Evolutionary conservation across 1,140 invertebrate species (phyloP), one percentile per base, ranked within the genome.

Genomic region (Formica exsecta): DNA sequence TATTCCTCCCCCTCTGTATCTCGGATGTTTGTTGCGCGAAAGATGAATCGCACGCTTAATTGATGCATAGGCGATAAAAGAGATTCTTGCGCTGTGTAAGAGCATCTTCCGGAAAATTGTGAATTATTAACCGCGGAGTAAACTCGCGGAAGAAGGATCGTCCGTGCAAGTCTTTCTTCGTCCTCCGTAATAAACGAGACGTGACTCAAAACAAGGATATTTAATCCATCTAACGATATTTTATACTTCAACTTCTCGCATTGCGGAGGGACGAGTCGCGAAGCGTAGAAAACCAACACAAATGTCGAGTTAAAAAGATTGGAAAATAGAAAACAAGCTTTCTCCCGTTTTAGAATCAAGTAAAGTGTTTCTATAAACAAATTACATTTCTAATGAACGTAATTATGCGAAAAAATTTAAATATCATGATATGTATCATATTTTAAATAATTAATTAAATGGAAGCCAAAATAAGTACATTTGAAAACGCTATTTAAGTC

Each of bases 1-100:
- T 59, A 54, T 48, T 61, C 36, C 57, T 36, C 32, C 6, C 48
- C 25, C 48, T 85, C 25, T 25, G n/a, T 44, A 61, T 11, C 0
- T 81, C 38, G 54, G 44, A 38, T 85, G 25, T 79, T 64, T 68
- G 57, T 62, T n/a, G 54, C n/a, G 64, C 29, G 19, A 54, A 70
- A 74, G 87, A 89, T 79, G 29, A 70, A 89, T 89, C 83, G 51
- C 83, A n/a, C 36, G 22, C 87, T 86, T 86, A 89, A 89, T 89
- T 89, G 75, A 89, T 54, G 83, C 83, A 70, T 75, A 86, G 54
- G 54, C 70, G 44, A 36, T 57, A 36, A 62, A 59, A 66, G 54
- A 71, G 38, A 75, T 51, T 51, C 36, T n/a, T 19, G 70, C 9
- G 5, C 44, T 74, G 41, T 5, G 29, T 48, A 22, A 59, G 22